phyloP scores from a whole-genome alignment of 2,888 invertebrate genomes.

The Heliconius hortense region DNA sequence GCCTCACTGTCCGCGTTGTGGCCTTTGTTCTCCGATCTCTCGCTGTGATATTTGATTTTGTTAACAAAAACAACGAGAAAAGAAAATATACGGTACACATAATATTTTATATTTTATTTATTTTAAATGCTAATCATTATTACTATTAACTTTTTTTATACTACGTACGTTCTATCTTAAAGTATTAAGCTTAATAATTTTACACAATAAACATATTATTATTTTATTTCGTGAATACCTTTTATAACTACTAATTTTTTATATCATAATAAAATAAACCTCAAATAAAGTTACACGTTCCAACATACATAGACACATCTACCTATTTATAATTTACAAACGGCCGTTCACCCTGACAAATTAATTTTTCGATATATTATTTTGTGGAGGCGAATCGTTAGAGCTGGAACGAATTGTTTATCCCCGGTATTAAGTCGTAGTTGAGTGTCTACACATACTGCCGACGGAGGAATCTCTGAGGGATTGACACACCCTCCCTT shows the following conservation, averaged over 20 bases:
- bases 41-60: background rate
- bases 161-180: too few species aligned
- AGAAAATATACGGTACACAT: background rate
- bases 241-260: background rate
- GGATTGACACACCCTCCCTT: slow-evolving; percentile 51
- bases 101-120: background rate
- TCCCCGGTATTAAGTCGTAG: slow-evolving; percentile 66
- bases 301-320: background rate
- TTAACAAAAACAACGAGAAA: background rate
- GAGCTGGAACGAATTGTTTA: slow-evolving; percentile 75
- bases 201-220: background rate
- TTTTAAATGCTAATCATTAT: background rate
- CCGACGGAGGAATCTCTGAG: slow-evolving; percentile 54
- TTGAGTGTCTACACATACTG: slow-evolving; percentile 68
- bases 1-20: slow-evolving; percentile 25
- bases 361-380: slow-evolving; percentile 66
- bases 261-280: background rate
- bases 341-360: slow-evolving; percentile 57
- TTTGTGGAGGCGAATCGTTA: slow-evolving; percentile 61
- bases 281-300: slow-evolving; percentile 19
- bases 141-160: too few species aligned
- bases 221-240: background rate
- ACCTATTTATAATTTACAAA: slow-evolving; percentile 21
- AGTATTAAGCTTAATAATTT: background rate
- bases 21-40: background rate